phyloP scores from a whole-genome alignment of 2,888 invertebrate genomes.

The Drosophila formosana region DNA sequence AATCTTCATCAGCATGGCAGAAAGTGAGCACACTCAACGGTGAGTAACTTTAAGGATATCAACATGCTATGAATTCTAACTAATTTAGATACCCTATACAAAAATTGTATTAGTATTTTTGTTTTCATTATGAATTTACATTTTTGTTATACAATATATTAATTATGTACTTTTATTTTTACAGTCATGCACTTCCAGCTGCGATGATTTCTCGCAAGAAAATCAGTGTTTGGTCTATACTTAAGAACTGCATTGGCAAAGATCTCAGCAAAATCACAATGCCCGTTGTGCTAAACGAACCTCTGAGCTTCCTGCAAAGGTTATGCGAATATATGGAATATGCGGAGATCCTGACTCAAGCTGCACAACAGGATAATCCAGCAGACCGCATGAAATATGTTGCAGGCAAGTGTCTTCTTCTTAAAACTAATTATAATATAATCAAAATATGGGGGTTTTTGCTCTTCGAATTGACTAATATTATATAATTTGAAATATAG shows the following conservation, averaged over 20 bases:
- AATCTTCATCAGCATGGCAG: constrained; percentile 8
- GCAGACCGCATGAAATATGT: constrained; percentile 92
- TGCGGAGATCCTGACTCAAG: constrained; percentile 88
- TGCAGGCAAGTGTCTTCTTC: constrained; percentile 85
- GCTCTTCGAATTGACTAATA: too few relatives aligned
- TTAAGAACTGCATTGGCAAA: constrained; percentile 96
- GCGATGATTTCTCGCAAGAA: constrained; percentile 91
- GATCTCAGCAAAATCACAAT: constrained; percentile 97
- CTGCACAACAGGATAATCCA: constrained; percentile 91
- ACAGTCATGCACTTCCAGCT: constrained; percentile 89
- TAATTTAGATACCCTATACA: neutral
- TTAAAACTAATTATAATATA: too few relatives aligned
- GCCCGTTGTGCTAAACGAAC: constrained; percentile 98
- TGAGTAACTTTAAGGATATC: constrained; percentile 4
- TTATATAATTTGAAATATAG: too few relatives aligned
- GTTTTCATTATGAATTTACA: too few relatives aligned
- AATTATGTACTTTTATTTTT: constrained; percentile 33
- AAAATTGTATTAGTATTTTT: too few relatives aligned
- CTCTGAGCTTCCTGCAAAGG: constrained; percentile 96
- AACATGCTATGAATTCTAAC: neutral
- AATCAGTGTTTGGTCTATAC: constrained; percentile 95
- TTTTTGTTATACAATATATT: too few relatives aligned
- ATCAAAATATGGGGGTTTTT: too few relatives aligned
- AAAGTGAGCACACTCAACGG: constrained; percentile 16
- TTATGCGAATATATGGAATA: constrained; percentile 98